phyloP scores from a whole-genome alignment of 2,113 vertebrate species.

The Erythrolamprus reginae region DNA sequence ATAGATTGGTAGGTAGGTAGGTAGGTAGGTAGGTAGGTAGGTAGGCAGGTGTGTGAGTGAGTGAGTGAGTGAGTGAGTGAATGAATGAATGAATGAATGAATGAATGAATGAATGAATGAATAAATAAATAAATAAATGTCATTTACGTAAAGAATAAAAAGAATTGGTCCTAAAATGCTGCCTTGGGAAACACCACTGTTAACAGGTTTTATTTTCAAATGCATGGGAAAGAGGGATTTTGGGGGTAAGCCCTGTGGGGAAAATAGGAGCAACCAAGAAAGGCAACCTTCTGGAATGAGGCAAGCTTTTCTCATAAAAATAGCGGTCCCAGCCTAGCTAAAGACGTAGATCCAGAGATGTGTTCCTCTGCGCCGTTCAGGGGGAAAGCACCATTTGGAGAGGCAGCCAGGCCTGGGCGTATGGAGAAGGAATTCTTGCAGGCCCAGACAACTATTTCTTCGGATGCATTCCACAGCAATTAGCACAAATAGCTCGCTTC shows the following conservation, averaged over 20 bases:
- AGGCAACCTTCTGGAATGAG: not conserved
- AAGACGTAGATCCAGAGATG: not conserved
- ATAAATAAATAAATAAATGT: too few species aligned
- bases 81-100: too few species aligned
- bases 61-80: too few species aligned
- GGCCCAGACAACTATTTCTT: not conserved
- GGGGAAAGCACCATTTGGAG: not conserved
- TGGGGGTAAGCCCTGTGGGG: not conserved
- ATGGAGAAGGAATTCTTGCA: slow-evolving; percentile 2
- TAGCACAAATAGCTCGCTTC: not conserved
- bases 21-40: too few species aligned
- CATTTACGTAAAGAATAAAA: too few species aligned
- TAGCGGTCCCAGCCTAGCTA: too few species aligned
- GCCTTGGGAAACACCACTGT: too few species aligned
- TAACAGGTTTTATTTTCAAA: not conserved
- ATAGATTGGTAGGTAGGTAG: too few species aligned
- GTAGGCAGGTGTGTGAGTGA: too few species aligned
- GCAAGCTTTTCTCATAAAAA: not conserved
- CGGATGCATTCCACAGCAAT: slow-evolving; percentile 16
- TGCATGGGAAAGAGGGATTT: too few species aligned
- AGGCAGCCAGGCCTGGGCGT: not conserved
- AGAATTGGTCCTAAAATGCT: too few species aligned
- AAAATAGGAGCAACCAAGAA: not conserved
- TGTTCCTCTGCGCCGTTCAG: not conserved
- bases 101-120: too few species aligned